These are phyloP conservation scores for Elaeidobius kamerunicus DNA, from an alignment of 2,888 invertebrate species.

Conservation along the genomic window DNA sequence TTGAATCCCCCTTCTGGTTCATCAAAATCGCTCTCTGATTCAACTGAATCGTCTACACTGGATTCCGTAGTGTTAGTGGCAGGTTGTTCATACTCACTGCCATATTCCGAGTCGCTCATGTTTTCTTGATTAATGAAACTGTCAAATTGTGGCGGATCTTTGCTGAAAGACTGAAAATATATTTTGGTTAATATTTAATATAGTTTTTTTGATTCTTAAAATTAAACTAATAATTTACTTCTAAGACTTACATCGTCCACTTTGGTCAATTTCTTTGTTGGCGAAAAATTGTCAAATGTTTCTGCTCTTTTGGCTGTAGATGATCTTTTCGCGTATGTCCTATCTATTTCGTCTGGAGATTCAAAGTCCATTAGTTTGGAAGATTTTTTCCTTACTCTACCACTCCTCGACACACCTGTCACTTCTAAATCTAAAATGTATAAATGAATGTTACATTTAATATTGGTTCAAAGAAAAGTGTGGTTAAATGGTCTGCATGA, in stretches of 20 bases:
- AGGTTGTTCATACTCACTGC: constrained; percentile 46
- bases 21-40: constrained; percentile 44
- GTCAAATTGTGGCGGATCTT: constrained; percentile 23
- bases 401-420: constrained; percentile 84
- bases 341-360: constrained; percentile 82
- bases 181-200: no score
- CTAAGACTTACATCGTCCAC: constrained; percentile 36
- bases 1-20: constrained; percentile 53
- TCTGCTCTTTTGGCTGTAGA: constrained; percentile 36
- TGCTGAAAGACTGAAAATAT: no score
- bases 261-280: constrained; percentile 36
- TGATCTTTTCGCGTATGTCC: constrained; percentile 52
- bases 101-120: constrained; percentile 46
- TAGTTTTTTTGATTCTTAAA: no score
- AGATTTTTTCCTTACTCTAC: constrained; percentile 89
- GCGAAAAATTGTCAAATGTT: constrained; percentile 30
- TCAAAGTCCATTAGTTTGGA: constrained; percentile 93
- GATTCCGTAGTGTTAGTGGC: constrained; percentile 41
- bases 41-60: constrained; percentile 45
- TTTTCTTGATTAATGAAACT: constrained; percentile 20
- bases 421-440: constrained; percentile 68
- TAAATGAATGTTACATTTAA: no score
- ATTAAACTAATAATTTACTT: no score
- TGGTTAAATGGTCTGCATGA: not conserved
- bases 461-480: not conserved